phyloP scores from a whole-genome alignment of 1,140 invertebrate species.

The Drosophila bocki region DNA sequence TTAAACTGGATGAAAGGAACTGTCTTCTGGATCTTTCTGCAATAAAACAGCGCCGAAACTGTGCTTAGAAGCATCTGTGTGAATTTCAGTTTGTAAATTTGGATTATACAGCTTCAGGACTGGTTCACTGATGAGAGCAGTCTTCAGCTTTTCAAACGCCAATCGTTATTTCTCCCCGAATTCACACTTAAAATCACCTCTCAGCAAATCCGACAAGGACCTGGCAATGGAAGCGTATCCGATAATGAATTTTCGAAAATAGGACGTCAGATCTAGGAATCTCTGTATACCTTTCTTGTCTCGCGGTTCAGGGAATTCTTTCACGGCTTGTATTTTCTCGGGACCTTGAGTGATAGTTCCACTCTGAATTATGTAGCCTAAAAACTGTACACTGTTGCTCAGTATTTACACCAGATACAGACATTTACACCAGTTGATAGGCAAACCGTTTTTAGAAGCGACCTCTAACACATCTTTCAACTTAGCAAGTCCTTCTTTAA shows the following conservation, averaged over 20 bases:
- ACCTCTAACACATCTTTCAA: too few relatives aligned
- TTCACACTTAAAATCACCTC: neutral
- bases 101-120: too few relatives aligned
- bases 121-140: neutral
- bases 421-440: neutral
- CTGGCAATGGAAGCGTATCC: too few relatives aligned
- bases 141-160: neutral
- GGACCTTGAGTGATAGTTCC: neutral
- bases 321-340: slow-evolving; percentile 6
- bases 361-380: slow-evolving; percentile 24
- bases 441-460: too few relatives aligned
- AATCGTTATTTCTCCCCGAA: neutral
- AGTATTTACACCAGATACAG: neutral
- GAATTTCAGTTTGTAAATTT: too few relatives aligned
- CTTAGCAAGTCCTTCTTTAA: too few relatives aligned
- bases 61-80: too few relatives aligned
- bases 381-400: neutral
- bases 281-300: slow-evolving; percentile 6
- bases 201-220: neutral
- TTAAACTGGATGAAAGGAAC: too few relatives aligned
- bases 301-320: slow-evolving; percentile 12
- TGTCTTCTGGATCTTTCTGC: too few relatives aligned
- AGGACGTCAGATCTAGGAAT: too few relatives aligned
- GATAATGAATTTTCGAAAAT: too few relatives aligned
- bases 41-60: too few relatives aligned